Base-by-base conservation (phyloP, 2,888 invertebrate genomes). In the Drosophila infuscata region DNA sequence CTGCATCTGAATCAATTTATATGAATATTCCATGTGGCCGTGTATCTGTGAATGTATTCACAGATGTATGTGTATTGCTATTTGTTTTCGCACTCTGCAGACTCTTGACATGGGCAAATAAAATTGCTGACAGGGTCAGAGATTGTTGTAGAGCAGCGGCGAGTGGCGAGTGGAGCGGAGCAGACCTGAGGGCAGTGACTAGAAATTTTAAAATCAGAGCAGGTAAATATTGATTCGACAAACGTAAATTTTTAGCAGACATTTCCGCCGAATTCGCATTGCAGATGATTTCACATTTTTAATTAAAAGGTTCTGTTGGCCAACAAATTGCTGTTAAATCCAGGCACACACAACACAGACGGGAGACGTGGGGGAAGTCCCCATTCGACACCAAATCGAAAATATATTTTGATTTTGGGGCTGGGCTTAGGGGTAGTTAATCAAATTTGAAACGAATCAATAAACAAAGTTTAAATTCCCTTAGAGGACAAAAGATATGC, bases 171-270 rank as follows among this genome's bases (percentile, higher is more conserved):
- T 41, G 60, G 48, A 25, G n/a, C 17, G 35, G 35, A 61, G 58
- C 36, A 15, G 56, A 41, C 36, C 4, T 20, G 33, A 6, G 25
- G n/a, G 36, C 32, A 38, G 30, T 54, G 75, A 80, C 77, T 76
- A 84, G 70, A 85, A 83, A 81, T 74, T 85, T 78, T 76, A 81
- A 88, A 85, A 88, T 85, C 85, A 85, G 81, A 77, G 66, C 85
- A 82, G 85, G 75, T 56, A 82, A 88, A 85, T 88, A 85, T 85
- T 88, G 75, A 60, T 72, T 65, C 32, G 46, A 56, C 57, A 68
- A 71, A 76, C 71, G 79, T 65, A 65, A 68, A 71, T 36, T 35
- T 33, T 33, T 29, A 51, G 63, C 61, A 67, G 58, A 73, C 33
- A 73, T 54, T 73, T 62, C 48, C 35, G 36, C 49, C 59, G 58